A percentile compares a stretch with the other conserved stretches of the same genome.
Evolutionary conservation across 2,797 vertebrate genomes (phyloP).

Genomic region (Orientallactaga sibirica): DNA sequence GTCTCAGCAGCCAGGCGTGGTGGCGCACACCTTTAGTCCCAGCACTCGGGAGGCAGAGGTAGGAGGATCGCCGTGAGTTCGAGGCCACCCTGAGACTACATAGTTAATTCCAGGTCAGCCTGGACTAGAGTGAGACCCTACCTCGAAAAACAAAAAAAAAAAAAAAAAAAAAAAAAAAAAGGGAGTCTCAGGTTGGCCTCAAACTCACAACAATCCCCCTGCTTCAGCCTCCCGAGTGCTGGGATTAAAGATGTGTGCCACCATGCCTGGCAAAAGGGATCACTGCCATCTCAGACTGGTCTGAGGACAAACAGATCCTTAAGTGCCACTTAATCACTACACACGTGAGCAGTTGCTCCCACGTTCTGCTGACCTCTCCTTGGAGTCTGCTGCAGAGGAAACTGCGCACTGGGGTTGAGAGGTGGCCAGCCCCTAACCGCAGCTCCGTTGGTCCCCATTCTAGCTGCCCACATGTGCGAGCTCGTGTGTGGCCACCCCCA

Average conservation of each 20-base stretch:
- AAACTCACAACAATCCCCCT: too few species aligned
- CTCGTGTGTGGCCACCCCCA: conserved; percentile 43
- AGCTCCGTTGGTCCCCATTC: conserved; percentile 61
- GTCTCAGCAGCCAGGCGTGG: too few species aligned
- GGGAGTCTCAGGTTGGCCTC: not conserved
- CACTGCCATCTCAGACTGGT: conserved; percentile 17
- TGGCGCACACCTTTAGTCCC: too few species aligned
- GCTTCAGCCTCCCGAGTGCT: too few species aligned
- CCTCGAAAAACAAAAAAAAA: too few species aligned
- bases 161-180: too few species aligned
- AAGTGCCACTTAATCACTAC: conserved; percentile 41
- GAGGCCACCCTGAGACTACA: too few species aligned
- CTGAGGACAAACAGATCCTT: conserved; percentile 45
- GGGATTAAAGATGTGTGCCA: too few species aligned
- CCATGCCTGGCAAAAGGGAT: not conserved
- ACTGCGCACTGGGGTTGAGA: not conserved
- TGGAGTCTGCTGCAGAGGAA: not conserved
- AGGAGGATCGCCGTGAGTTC: too few species aligned
- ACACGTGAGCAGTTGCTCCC: not conserved
- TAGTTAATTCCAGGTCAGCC: too few species aligned
- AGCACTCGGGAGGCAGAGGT: too few species aligned
- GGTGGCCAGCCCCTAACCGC: not conserved
- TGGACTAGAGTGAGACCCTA: too few species aligned
- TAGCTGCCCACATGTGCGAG: not conserved
- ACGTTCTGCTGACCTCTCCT: not conserved